A percentile compares a stretch with the other conserved stretches of the same genome.
Conservation (phyloP, 2,797 vertebrate species). For the Lepilemur septentrionalis region DNA sequence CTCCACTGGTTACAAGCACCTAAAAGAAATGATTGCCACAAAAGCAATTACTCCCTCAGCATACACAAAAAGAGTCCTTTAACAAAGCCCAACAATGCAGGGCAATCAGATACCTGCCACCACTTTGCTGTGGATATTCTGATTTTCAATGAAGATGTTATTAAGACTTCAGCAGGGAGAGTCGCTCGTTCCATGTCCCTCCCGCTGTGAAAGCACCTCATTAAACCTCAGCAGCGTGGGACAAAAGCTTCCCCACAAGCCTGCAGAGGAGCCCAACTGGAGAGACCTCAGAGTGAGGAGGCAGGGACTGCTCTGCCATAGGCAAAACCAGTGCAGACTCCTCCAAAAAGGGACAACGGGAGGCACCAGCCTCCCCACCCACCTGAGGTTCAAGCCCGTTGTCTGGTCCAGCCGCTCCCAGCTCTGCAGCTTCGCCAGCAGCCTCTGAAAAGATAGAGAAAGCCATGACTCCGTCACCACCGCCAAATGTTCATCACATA, state of each 20-base stretch:
- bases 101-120: slow-evolving; percentile 60
- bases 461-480: accelerated
- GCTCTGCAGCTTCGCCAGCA: slow-evolving; percentile 88
- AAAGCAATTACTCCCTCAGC: slow-evolving; percentile 52
- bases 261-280: slow-evolving; percentile 43
- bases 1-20: not conserved
- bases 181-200: slow-evolving; percentile 73
- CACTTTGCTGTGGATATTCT: slow-evolving; percentile 57
- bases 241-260: slow-evolving; percentile 66
- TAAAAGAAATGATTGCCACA: slow-evolving; percentile 16
- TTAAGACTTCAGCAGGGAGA: slow-evolving; percentile 68
- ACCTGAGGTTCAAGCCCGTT: slow-evolving; percentile 94
- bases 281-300: not conserved
- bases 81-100: slow-evolving; percentile 49
- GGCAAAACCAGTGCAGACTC: not conserved
- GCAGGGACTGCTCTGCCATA: not conserved
- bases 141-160: slow-evolving; percentile 76
- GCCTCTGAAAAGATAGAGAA: slow-evolving; percentile 85
- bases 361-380: slow-evolving; percentile 50
- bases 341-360: not conserved
- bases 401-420: slow-evolving; percentile 94
- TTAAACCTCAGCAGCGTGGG: slow-evolving; percentile 78
- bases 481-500: not conserved
- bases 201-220: slow-evolving; percentile 74
- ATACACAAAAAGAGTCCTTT: not conserved